Evolutionary conservation across 2,113 vertebrate genomes (phyloP).

Genomic region (Sinocyclocheilus anshuiensis): DNA sequence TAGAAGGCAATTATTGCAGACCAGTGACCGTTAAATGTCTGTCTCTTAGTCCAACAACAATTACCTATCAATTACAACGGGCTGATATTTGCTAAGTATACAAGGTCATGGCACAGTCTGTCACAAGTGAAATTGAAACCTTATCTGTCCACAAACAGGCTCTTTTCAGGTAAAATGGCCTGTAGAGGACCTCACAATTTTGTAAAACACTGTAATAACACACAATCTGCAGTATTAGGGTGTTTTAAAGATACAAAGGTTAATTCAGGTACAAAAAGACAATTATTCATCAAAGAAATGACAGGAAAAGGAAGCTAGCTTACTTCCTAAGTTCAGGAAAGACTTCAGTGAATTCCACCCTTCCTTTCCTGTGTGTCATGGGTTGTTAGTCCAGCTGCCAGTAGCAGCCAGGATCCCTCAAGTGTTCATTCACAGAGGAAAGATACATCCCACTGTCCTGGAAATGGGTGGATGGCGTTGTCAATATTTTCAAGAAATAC

Average conservation of each 20-base stretch:
- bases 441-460: constrained; percentile 5
- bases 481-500: not conserved
- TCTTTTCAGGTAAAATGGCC: not conserved
- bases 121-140: constrained; percentile 24
- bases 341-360: not conserved
- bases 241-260: constrained; percentile 1
- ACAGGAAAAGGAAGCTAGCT: constrained; percentile 6
- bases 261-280: not conserved
- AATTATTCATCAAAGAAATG: constrained; percentile 19
- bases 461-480: not conserved
- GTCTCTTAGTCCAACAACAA: constrained; percentile 12
- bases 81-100: constrained; percentile 27
- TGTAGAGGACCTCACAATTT: not conserved
- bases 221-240: not conserved
- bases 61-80: constrained; percentile 39
- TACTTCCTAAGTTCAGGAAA: constrained; percentile 24
- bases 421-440: constrained; percentile 18
- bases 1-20: constrained; percentile 42
- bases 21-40: constrained; percentile 36
- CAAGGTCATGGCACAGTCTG: constrained; percentile 40
- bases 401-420: constrained; percentile 7
- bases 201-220: not conserved
- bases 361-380: constrained; percentile 24
- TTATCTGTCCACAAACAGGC: constrained; percentile 3
- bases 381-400: constrained; percentile 25